These are phyloP conservation scores for Drosophila nigromelanica DNA, from an alignment of 1,140 invertebrate species.

Conservation along the genomic window DNA sequence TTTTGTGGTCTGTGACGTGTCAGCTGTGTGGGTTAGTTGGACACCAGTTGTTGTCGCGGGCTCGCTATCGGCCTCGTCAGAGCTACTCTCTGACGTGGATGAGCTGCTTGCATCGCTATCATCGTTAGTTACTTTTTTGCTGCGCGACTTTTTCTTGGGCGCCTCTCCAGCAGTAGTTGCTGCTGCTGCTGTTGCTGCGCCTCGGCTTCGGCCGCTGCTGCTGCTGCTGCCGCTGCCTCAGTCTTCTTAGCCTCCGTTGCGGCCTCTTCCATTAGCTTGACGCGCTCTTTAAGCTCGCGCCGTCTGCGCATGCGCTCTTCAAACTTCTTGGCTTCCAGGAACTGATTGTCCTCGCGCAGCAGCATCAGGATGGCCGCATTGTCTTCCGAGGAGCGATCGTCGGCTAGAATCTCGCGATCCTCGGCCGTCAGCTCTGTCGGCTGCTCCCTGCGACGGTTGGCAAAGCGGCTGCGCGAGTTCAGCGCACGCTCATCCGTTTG, in stretches of 20 bases:
- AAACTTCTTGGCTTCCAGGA: constrained; percentile 84
- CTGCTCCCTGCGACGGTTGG: constrained; percentile 63
- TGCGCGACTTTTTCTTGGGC: constrained; percentile 73
- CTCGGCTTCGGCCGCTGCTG: constrained; percentile 49
- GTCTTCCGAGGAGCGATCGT: constrained; percentile 79
- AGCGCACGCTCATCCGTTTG: constrained; percentile 33
- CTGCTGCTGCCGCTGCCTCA: constrained; percentile 80
- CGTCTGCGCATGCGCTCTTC: constrained; percentile 89
- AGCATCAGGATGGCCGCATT: constrained; percentile 77
- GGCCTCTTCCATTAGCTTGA: constrained; percentile 89
- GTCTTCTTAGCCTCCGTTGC: constrained; percentile 77
- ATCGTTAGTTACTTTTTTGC: constrained; percentile 83
- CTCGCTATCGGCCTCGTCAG: constrained; percentile 63
- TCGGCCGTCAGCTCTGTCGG: constrained; percentile 63
- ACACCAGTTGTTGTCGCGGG: constrained; percentile 45
- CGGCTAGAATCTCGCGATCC: constrained; percentile 68
- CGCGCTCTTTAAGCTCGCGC: constrained; percentile 91
- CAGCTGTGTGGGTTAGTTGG: constrained; percentile 66
- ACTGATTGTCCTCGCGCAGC: constrained; percentile 84
- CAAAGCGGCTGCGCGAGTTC: constrained; percentile 67
- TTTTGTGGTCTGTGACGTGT: constrained; percentile 34
- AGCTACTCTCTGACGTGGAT: constrained; percentile 72
- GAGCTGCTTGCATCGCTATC: constrained; percentile 59
- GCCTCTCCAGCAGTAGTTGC: constrained; percentile 33
- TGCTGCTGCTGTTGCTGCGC: constrained; percentile 14